A percentile compares a stretch with the other conserved stretches of the same genome.
Conservation (phyloP, 1,140 invertebrate genomes). For the Pseudoatta argentina region DNA sequence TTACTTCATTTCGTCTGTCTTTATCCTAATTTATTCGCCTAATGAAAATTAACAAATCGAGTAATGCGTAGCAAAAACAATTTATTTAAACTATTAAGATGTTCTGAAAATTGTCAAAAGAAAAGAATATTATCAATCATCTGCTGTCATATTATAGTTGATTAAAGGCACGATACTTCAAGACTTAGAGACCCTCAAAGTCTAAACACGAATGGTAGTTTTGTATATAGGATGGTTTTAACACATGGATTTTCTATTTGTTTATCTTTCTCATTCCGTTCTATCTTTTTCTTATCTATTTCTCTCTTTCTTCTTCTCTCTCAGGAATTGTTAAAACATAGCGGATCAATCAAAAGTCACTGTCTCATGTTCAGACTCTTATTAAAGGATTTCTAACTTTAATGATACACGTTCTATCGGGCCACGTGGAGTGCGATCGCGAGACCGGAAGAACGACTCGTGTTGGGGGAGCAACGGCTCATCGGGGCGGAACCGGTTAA, state of each 20-base stretch:
- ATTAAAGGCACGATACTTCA: neutral
- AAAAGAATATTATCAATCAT: neutral
- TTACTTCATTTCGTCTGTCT: neutral
- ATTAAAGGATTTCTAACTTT: neutral
- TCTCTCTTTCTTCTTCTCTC: no score
- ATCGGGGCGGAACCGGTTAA: slow-evolving; percentile 60
- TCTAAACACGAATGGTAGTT: no score
- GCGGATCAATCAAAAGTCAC: no score
- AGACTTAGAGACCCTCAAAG: no score
- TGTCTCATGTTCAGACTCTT: no score
- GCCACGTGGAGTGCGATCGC: neutral
- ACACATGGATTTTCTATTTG: no score
- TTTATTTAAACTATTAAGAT: neutral
- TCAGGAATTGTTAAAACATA: no score
- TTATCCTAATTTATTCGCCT: neutral
- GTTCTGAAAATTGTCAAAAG: neutral
- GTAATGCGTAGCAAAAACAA: neutral
- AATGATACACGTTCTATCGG: neutral
- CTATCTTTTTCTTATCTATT: no score
- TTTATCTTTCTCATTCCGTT: no score
- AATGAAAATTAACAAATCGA: neutral
- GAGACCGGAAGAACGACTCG: slow-evolving; percentile 21
- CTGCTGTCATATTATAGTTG: neutral
- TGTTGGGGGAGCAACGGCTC: slow-evolving; percentile 21
- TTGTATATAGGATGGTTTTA: no score